Conservation (phyloP, 2,113 vertebrate genomes). For the Chaenocephalus aceratus region DNA sequence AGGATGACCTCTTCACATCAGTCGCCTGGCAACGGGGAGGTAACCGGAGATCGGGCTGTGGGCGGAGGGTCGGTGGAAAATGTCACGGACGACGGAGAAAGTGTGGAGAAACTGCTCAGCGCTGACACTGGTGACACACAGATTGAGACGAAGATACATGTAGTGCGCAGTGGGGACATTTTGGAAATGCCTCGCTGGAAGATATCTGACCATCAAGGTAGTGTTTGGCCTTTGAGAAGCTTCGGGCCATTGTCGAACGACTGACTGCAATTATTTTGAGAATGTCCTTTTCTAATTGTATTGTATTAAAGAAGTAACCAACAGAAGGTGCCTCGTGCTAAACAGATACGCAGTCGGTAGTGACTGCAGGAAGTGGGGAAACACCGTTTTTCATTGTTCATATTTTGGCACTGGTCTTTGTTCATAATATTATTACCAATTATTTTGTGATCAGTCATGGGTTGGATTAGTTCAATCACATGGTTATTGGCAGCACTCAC, state of each 20-base stretch:
- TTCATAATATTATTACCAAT: too few relatives aligned
- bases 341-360: too few relatives aligned
- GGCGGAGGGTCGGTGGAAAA: constrained; percentile 58
- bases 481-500: too few relatives aligned
- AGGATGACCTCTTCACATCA: constrained; percentile 73
- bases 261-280: background rate
- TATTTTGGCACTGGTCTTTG: too few relatives aligned
- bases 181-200: background rate
- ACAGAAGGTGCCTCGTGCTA: background rate
- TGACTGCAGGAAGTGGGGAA: too few relatives aligned
- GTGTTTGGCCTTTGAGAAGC: background rate
- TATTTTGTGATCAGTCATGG: too few relatives aligned
- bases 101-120: constrained; percentile 75
- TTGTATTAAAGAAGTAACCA: background rate
- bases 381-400: too few relatives aligned
- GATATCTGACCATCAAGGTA: background rate
- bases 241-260: background rate
- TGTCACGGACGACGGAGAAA: constrained; percentile 55
- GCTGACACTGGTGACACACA: constrained; percentile 33
- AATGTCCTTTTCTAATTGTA: too few relatives aligned
- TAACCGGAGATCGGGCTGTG: constrained; percentile 39
- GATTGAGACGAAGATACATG: constrained; percentile 1
- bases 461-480: too few relatives aligned
- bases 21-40: constrained; percentile 72
- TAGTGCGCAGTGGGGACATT: background rate